A percentile compares a stretch with the other conserved stretches of the same genome.
phyloP scores from a whole-genome alignment of 2,888 invertebrate species.

The Rhynchonema sp. region DNA sequence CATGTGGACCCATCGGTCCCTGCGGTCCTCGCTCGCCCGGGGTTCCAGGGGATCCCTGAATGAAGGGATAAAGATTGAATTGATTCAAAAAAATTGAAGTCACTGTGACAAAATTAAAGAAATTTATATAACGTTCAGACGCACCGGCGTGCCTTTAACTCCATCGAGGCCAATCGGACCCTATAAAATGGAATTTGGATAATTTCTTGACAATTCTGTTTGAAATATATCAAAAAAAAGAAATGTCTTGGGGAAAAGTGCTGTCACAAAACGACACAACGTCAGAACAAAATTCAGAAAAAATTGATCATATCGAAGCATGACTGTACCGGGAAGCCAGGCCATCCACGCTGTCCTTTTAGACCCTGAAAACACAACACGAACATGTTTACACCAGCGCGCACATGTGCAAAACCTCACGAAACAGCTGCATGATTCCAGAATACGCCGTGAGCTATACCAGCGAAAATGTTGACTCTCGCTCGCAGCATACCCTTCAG shows the following conservation, averaged over 20 bases:
- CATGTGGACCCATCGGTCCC: slow-evolving; percentile 18
- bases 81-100: not conserved
- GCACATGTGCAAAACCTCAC: too few relatives aligned
- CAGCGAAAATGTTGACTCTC: too few relatives aligned
- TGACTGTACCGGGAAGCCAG: not conserved
- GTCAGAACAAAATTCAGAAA: not conserved
- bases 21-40: slow-evolving; percentile 16
- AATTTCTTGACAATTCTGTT: too few relatives aligned
- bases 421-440: not conserved
- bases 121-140: not conserved
- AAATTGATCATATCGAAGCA: not conserved
- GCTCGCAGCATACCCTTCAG: too few relatives aligned
- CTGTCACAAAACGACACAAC: too few relatives aligned
- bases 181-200: not conserved
- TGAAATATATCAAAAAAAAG: too few relatives aligned
- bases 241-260: too few relatives aligned
- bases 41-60: not conserved
- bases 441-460: not conserved
- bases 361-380: not conserved
- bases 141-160: not conserved
- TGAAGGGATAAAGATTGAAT: not conserved
- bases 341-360: not conserved
- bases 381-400: too few relatives aligned
- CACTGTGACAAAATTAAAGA: not conserved
- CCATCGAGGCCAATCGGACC: slow-evolving; percentile 1